Evolutionary conservation across 1,140 invertebrate species (phyloP).

Genomic region (Drosophila repleta): DNA sequence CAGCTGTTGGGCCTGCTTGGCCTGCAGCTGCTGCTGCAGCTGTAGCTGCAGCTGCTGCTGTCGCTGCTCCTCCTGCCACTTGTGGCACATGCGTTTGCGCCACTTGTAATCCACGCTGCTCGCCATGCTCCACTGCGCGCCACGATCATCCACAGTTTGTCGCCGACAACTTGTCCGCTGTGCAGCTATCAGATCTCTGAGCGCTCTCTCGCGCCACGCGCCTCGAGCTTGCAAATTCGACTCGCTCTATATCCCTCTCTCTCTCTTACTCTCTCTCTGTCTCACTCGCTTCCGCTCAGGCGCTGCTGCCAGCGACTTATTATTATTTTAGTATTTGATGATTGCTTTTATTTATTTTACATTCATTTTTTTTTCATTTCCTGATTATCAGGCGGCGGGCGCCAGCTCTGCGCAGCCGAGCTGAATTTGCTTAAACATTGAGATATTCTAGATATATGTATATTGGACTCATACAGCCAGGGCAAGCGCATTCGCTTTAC

Average conservation of each 20-base stretch:
- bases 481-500: too few relatives aligned
- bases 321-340: neutral
- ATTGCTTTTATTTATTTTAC: slow-evolving; percentile 50
- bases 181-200: slow-evolving; percentile 1
- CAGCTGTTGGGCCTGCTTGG: neutral
- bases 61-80: slow-evolving; percentile 32
- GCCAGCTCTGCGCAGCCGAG: too few relatives aligned
- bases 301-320: too few relatives aligned
- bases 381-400: slow-evolving; percentile 3
- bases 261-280: too few relatives aligned
- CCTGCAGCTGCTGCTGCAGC: neutral
- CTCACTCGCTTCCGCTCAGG: too few relatives aligned
- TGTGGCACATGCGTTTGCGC: slow-evolving; percentile 40
- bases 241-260: neutral
- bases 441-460: too few relatives aligned
- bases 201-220: neutral
- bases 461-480: too few relatives aligned
- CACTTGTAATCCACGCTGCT: slow-evolving; percentile 26
- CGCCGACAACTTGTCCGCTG: slow-evolving; percentile 12
- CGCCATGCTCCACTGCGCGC: neutral
- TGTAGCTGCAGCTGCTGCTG: slow-evolving; percentile 5
- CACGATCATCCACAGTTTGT: slow-evolving; percentile 2
- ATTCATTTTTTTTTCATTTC: too few relatives aligned
- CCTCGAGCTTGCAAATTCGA: neutral
- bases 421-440: too few relatives aligned